Base-by-base conservation (phyloP, 1,140 invertebrate genomes). In the Pomacea maculata region DNA sequence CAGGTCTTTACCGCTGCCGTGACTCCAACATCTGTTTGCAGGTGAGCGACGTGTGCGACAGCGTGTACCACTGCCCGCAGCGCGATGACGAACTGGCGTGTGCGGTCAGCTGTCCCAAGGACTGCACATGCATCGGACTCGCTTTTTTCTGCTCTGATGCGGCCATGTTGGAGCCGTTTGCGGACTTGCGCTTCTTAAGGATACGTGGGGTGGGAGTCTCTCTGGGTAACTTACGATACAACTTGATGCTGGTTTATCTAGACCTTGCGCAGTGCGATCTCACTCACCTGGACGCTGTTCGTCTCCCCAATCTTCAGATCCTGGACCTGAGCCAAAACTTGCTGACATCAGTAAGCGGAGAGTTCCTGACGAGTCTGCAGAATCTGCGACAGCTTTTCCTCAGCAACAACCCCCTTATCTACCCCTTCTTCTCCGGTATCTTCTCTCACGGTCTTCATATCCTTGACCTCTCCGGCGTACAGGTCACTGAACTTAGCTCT, bases 51-150 rank as follows among this genome's bases (percentile, higher is more conserved):
- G 34, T 82, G 7, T 82, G 81, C 70, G 81, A 82, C 68, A 71
- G 77, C 34, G 15, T 45, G n/a, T 68, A 72, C 75, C 81, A 82
- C 21, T 82, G 81, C 52, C 81, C 81, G 3, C n/a, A 75, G 7
- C 64, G 67, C 61, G 81, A 82, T 61, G 81, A 82, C 63, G 81
- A 82, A 45, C 75, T 79, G 15, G 45, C 79, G 65, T 82, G 81
- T 68, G 64, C 75, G 52, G 11, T 75, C 14, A 82, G 71, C 9
- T 82, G 77, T 52, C 81, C 81, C 9, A 17, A 79, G 15, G 54
- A 67, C 34, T 82, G 81, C 65, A 70, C 71, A 64, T 79, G 81
- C 19, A 5, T 63, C 19, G 64, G 78, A n/a, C 72, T 82, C 71
- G 76, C 77, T 17, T 78, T 75, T n/a, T 72, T 64, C 34, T 82